Conservation (phyloP, 2,797 vertebrate species). For the Onychomys arenicola region DNA sequence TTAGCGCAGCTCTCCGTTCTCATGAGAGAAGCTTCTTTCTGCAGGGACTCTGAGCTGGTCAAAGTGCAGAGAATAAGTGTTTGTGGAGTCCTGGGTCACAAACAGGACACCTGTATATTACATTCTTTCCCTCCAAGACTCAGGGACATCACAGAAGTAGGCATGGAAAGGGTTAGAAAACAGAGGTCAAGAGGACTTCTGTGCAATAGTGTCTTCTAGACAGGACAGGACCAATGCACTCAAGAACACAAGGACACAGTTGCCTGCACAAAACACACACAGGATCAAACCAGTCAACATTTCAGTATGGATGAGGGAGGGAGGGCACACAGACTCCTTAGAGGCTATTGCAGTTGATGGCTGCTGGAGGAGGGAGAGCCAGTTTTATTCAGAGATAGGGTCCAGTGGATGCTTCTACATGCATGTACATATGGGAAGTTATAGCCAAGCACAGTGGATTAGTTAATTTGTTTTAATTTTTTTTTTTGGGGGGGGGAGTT, state of each 20-base stretch:
- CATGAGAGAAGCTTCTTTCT: neutral
- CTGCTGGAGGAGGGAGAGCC: neutral
- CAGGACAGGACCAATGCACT: neutral
- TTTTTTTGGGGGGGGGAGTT: too few species aligned
- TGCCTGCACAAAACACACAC: neutral
- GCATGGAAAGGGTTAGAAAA: neutral
- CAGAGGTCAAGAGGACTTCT: neutral
- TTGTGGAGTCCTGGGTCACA: neutral
- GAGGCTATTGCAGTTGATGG: neutral
- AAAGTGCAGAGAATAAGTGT: neutral
- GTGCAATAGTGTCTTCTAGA: neutral
- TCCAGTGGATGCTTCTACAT: too few species aligned
- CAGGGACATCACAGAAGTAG: neutral
- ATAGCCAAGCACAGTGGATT: neutral
- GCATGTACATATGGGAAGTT: neutral
- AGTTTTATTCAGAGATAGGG: neutral
- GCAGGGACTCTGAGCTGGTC: neutral
- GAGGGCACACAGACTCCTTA: neutral
- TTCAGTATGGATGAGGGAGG: neutral
- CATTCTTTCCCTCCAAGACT: neutral
- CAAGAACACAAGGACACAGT: neutral
- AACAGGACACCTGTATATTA: too few species aligned
- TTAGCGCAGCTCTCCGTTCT: neutral
- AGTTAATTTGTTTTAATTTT: neutral
- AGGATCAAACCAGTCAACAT: neutral